phyloP scores from a whole-genome alignment of 2,888 invertebrate genomes.

The Perizoma flavofasciatum region DNA sequence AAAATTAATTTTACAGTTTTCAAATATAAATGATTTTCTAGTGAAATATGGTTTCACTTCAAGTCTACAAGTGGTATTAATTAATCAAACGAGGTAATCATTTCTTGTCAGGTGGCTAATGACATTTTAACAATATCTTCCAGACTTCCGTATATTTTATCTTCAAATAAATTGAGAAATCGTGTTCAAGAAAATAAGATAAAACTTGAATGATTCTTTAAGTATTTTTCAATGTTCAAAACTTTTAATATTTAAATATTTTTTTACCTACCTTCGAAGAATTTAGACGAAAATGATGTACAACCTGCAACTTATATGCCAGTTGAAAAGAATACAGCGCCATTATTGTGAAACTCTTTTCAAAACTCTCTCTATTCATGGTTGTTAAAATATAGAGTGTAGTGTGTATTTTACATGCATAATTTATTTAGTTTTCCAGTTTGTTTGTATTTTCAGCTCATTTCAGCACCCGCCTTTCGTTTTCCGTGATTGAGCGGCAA shows the following conservation, averaged over 20 bases:
- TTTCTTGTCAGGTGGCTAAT: slow-evolving; percentile 38
- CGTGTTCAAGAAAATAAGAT: slow-evolving; percentile 40
- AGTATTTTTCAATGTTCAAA: slow-evolving; percentile 33
- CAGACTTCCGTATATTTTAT: slow-evolving; percentile 42
- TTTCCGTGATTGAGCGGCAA: slow-evolving; percentile 31
- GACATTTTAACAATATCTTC: slow-evolving; percentile 42
- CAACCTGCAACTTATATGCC: neutral
- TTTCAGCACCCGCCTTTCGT: slow-evolving; percentile 14
- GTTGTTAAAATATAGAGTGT: too few species aligned
- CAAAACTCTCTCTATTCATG: too few species aligned
- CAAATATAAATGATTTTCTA: slow-evolving; percentile 4
- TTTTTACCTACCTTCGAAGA: slow-evolving; percentile 1
- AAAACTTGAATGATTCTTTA: slow-evolving; percentile 35
- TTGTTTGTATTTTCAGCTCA: slow-evolving; percentile 14
- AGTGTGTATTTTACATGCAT: neutral
- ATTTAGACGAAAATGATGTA: neutral
- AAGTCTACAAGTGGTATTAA: slow-evolving; percentile 28
- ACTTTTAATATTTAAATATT: slow-evolving; percentile 18
- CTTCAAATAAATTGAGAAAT: slow-evolving; percentile 42
- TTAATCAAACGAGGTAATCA: slow-evolving; percentile 40
- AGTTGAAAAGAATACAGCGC: neutral
- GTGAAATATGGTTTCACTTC: slow-evolving; percentile 20
- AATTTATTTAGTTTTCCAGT: slow-evolving; percentile 10
- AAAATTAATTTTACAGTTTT: too few species aligned
- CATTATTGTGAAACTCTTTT: too few species aligned